Conservation (phyloP, 2,113 vertebrate species). For the Gobio gobio region DNA sequence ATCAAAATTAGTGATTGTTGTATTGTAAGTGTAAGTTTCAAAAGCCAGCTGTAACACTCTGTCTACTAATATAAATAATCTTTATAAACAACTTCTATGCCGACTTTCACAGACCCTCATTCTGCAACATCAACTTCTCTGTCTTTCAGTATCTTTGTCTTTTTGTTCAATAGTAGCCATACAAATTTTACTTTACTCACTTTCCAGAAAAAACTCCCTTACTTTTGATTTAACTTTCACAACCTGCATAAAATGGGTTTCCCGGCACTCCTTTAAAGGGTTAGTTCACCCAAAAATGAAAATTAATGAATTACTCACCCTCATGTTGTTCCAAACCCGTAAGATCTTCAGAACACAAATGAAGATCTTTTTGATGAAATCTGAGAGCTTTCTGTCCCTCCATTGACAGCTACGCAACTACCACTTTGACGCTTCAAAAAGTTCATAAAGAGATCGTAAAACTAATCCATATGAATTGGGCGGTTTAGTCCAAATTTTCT, state of each 20-base stretch:
- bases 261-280: not conserved
- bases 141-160: not conserved
- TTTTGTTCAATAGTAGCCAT: not conserved
- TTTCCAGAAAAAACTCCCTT: not conserved
- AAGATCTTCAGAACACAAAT: too few relatives aligned
- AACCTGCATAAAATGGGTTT: not conserved
- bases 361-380: too few relatives aligned
- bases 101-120: not conserved
- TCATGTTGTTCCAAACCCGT: too few relatives aligned
- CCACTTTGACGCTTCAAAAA: too few relatives aligned
- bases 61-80: not conserved
- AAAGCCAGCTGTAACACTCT: not conserved
- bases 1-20: too few relatives aligned
- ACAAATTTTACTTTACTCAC: not conserved
- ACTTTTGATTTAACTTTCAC: slow-evolving; percentile 9
- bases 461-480: too few relatives aligned
- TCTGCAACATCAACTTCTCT: not conserved
- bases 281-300: too few relatives aligned
- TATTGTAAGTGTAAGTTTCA: not conserved
- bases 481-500: too few relatives aligned
- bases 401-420: too few relatives aligned
- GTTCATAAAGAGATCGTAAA: too few relatives aligned
- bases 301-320: too few relatives aligned
- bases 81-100: not conserved
- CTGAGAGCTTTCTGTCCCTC: too few relatives aligned